Percentiles rank a stretch among this genome's conserved stretches.
Conservation (phyloP, 1,140 invertebrate species). For the Lasioglossum baleicum region DNA sequence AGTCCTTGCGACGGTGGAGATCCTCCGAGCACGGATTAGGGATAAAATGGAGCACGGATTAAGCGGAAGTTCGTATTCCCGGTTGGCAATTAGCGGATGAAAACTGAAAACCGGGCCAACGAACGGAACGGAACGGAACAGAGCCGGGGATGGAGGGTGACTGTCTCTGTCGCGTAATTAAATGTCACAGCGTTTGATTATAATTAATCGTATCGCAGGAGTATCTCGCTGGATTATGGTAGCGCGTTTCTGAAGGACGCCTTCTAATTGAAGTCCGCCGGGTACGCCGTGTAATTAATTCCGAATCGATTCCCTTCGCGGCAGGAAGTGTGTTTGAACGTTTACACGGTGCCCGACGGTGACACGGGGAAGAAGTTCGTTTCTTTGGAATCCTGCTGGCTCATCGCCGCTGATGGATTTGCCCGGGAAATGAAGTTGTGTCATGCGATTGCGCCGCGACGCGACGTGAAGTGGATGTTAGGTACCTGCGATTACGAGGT, state of each 20-base stretch:
- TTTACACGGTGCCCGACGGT: not conserved
- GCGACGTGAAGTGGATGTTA: no score
- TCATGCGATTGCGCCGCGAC: no score
- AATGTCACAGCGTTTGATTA: not conserved
- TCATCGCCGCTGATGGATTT: not conserved
- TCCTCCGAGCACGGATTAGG: not conserved
- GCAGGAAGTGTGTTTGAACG: not conserved
- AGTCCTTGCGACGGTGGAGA: not conserved
- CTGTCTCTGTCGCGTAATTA: slow-evolving; percentile 15
- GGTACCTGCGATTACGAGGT: no score
- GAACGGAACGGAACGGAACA: not conserved
- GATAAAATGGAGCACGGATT: slow-evolving; percentile 27
- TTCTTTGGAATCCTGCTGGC: not conserved
- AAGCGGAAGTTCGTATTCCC: slow-evolving; percentile 4
- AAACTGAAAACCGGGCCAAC: slow-evolving; percentile 13
- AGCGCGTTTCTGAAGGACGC: not conserved
- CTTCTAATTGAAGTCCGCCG: slow-evolving; percentile 2
- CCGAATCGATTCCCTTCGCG: not conserved
- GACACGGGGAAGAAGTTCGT: not conserved
- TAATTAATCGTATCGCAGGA: not conserved
- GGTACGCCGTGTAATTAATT: not conserved
- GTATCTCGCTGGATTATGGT: not conserved
- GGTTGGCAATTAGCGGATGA: slow-evolving; percentile 20
- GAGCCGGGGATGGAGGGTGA: not conserved
- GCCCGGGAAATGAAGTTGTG: no score